These are phyloP conservation scores for Drosophila falleni DNA, from an alignment of 2,888 invertebrate species.

Conservation along the genomic window DNA sequence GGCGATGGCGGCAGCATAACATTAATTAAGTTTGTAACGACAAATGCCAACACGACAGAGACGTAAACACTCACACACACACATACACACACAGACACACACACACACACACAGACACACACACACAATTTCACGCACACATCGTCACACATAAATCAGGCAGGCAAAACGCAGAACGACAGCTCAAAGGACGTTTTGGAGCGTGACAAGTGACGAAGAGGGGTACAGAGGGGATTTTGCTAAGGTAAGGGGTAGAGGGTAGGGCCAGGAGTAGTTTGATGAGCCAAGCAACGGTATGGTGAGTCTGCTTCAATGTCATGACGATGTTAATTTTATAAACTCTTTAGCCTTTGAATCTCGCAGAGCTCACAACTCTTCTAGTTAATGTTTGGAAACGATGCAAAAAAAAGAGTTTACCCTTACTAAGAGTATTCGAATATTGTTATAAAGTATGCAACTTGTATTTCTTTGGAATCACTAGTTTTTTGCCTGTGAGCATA, in stretches of 20 bases:
- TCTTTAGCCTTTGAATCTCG: constrained; percentile 57
- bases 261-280: constrained; percentile 36
- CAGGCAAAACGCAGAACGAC: constrained; percentile 59
- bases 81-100: constrained; percentile 5
- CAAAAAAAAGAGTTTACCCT: constrained; percentile 10
- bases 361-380: constrained; percentile 3
- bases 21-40: constrained; percentile 79
- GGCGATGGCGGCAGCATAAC: constrained; percentile 67
- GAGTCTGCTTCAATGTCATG: constrained; percentile 66
- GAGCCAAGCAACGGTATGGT: constrained; percentile 48
- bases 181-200: constrained; percentile 68
- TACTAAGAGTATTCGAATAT: not conserved
- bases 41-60: constrained; percentile 74
- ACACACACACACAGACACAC: not conserved
- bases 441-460: not conserved
- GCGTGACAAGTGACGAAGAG: constrained; percentile 50
- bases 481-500: not conserved
- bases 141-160: constrained; percentile 62
- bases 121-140: constrained; percentile 9
- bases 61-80: constrained; percentile 52
- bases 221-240: not conserved
- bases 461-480: not conserved
- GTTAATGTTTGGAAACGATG: constrained; percentile 25
- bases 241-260: not conserved
- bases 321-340: constrained; percentile 82